Base-by-base conservation (phyloP, 2,113 vertebrate genomes). In the Scytalopus superciliaris region DNA sequence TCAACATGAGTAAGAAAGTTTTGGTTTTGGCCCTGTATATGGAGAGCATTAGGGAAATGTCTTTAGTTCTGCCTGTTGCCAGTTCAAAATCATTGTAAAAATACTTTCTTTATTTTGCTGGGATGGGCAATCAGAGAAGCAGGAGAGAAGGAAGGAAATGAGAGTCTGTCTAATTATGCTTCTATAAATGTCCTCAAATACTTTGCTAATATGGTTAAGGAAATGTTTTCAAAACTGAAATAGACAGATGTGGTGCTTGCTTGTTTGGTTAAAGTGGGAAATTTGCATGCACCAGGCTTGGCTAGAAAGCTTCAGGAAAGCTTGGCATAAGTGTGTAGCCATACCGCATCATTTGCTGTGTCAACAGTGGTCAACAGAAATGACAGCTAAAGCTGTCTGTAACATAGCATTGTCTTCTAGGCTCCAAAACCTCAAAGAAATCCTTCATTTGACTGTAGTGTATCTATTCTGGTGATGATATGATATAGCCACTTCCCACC, bases 141-240 rank as follows among this genome's bases (percentile, higher is more conserved):
- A 92, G 63, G 33, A 63, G 33, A 56, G 93, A 33, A 67, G 50
- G 83, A 92, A 94, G 84, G 59, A 96, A 92, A 63, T 93, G 27
- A 81, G 24, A 83, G 22, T 52, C 76, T 63, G 14, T 73, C 27
- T 96, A 72, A 94, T 91, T 86, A 84, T 75, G 14, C 50, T 83
- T 82, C 72, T 83, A 55, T 84, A 89, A 97, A 89, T 78, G n/a
- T 79, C 37, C 55, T 96, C 55, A 49, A 90, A 93, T 87, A 79
- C 35, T 86, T 83, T 91, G 52, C 72, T 94, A 93, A n/a, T 69
- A 47, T 90, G 45, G 5, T 82, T 7, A 19, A 35, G 55, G n/a
- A 39, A 59, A 84, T 53, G 19, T 89, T 94, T 85, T 82, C 37
- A 82, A 97, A 96, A 70, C 35, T 37, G 31, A 74, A 68, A 42